Percentiles rank a stretch among this genome's conserved stretches.
phyloP scores from a whole-genome alignment of 1,140 invertebrate species.

The Nebria ingens region DNA sequence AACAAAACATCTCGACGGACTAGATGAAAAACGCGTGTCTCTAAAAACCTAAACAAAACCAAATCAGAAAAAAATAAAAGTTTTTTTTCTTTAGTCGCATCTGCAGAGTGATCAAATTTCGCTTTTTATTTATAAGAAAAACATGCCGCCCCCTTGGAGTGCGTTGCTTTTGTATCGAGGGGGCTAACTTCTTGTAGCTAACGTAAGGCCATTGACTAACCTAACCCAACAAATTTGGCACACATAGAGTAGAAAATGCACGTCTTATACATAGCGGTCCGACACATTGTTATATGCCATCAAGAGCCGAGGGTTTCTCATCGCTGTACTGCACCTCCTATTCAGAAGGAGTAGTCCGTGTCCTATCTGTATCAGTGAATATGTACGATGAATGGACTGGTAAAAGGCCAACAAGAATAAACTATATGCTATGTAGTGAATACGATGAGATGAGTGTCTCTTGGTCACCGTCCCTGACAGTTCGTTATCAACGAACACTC shows the following conservation, averaged over 20 bases:
- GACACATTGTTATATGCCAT: not conserved
- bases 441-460: not conserved
- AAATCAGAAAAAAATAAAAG: too few species aligned
- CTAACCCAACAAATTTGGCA: constrained; percentile 5
- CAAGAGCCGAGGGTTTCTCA: not conserved
- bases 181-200: not conserved
- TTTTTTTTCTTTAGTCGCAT: not conserved
- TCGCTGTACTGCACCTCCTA: not conserved
- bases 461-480: not conserved
- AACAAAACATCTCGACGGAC: not conserved
- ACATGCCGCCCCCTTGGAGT: not conserved
- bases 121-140: constrained; percentile 9
- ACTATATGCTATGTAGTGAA: too few species aligned
- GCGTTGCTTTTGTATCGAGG: not conserved
- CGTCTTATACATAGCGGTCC: too few species aligned
- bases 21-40: not conserved
- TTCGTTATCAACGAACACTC: not conserved
- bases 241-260: not conserved
- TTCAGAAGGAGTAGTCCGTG: not conserved
- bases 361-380: not conserved
- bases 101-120: constrained; percentile 5
- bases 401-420: constrained; percentile 1
- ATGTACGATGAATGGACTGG: constrained; percentile 6
- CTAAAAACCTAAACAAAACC: too few species aligned
- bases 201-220: constrained; percentile 1